These are phyloP conservation scores for Eustalomyia histrio DNA, from an alignment of 2,888 invertebrate species.

Conservation along the genomic window DNA sequence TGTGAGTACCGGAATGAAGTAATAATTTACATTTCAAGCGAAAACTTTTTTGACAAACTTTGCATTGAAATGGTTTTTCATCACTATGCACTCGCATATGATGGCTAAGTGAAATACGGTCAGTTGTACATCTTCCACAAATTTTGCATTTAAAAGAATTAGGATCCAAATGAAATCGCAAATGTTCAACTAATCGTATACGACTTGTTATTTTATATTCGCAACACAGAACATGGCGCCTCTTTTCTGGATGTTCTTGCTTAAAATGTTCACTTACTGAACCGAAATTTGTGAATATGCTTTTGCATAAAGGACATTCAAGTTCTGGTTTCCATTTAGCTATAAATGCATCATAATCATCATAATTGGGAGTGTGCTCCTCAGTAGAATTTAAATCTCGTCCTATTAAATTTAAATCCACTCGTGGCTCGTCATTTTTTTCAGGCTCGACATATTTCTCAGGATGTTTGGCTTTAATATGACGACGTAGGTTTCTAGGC, in stretches of 20 bases:
- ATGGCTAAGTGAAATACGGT: constrained; percentile 54
- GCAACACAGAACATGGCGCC: constrained; percentile 67
- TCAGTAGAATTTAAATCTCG: not conserved
- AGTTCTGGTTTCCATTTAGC: constrained; percentile 65
- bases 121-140: constrained; percentile 65
- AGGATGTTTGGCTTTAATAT: not conserved
- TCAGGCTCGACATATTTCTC: not conserved
- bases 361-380: not conserved
- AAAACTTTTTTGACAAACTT: constrained; percentile 66
- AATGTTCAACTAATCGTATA: constrained; percentile 67
- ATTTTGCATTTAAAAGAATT: constrained; percentile 67
- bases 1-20: constrained; percentile 66
- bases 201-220: constrained; percentile 67
- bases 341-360: constrained; percentile 55
- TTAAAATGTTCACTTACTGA: constrained; percentile 65
- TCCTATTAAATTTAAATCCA: not conserved
- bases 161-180: constrained; percentile 67
- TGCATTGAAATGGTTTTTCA: constrained; percentile 60
- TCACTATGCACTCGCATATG: constrained; percentile 66
- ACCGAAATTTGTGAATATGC: constrained; percentile 55
- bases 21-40: constrained; percentile 57
- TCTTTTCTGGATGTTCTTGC: constrained; percentile 61
- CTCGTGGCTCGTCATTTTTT: not conserved
- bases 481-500: not conserved
- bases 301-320: constrained; percentile 65